Conservation (phyloP, 2,888 invertebrate species). For the Gryllus longicercus region DNA sequence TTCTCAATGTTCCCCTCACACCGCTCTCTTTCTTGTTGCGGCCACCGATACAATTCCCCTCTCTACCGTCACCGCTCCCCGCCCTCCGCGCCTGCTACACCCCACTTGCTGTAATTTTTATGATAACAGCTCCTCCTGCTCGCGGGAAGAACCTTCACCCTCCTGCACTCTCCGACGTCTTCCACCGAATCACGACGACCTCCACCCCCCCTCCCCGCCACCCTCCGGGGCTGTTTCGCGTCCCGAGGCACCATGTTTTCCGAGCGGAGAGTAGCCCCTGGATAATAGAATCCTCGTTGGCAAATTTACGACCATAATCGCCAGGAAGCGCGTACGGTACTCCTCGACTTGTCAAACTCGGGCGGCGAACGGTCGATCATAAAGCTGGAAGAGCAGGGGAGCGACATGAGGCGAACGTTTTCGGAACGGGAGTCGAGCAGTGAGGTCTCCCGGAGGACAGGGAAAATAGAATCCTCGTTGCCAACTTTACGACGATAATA, state of each 20-base stretch:
- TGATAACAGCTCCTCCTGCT: neutral
- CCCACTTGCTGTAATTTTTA: conserved; percentile 17
- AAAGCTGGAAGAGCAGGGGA: neutral
- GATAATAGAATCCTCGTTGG: conserved; percentile 17
- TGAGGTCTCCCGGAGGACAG: neutral
- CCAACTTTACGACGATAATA: conserved; percentile 10
- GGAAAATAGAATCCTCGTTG: neutral
- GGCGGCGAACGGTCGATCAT: neutral
- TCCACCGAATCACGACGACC: neutral
- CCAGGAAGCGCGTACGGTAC: neutral
- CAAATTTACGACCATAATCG: conserved; percentile 17
- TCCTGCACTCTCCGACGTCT: neutral
- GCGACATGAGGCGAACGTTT: neutral
- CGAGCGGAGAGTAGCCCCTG: neutral
- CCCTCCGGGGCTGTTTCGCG: neutral
- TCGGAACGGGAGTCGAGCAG: neutral
- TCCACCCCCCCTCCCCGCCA: neutral
- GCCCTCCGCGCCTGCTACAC: neutral
- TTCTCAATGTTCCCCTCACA: too few species aligned
- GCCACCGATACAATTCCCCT: too few species aligned
- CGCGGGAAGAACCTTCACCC: neutral
- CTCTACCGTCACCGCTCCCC: neutral
- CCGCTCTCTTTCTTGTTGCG: too few species aligned
- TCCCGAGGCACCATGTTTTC: neutral
- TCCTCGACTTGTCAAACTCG: neutral